Evolutionary conservation across 1,140 invertebrate genomes (phyloP).

Genomic region (Eulimnadia texana): DNA sequence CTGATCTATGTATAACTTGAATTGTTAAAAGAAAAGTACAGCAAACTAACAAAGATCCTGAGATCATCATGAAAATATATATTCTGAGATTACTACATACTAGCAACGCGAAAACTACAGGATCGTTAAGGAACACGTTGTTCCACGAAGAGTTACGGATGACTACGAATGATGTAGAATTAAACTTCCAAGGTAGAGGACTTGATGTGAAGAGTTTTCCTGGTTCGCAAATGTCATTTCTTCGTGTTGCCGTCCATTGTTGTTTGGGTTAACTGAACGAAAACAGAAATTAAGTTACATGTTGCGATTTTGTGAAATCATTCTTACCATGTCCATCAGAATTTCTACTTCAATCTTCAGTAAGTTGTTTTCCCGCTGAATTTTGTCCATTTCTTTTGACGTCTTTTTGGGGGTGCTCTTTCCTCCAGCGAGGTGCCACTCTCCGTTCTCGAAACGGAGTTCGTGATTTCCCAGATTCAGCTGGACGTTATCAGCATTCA

Average conservation of each 20-base stretch:
- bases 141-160: too few relatives aligned
- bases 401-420: neutral
- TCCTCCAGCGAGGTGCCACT: neutral
- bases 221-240: neutral
- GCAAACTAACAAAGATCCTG: too few relatives aligned
- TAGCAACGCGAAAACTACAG: too few relatives aligned
- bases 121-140: too few relatives aligned
- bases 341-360: constrained; percentile 7
- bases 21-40: too few relatives aligned
- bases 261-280: constrained; percentile 8
- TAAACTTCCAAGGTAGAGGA: neutral
- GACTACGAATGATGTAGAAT: neutral
- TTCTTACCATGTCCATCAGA: neutral
- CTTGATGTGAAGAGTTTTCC: neutral
- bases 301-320: neutral
- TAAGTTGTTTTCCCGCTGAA: constrained; percentile 2
- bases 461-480: constrained; percentile 4
- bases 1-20: too few relatives aligned
- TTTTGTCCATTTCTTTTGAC: neutral
- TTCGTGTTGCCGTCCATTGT: neutral
- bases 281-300: neutral
- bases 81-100: too few relatives aligned
- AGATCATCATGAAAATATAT: too few relatives aligned
- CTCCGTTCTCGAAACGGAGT: neutral
- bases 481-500: neutral